Base-by-base conservation (phyloP, 2,113 vertebrate genomes). In the Galemys pyrenaicus region DNA sequence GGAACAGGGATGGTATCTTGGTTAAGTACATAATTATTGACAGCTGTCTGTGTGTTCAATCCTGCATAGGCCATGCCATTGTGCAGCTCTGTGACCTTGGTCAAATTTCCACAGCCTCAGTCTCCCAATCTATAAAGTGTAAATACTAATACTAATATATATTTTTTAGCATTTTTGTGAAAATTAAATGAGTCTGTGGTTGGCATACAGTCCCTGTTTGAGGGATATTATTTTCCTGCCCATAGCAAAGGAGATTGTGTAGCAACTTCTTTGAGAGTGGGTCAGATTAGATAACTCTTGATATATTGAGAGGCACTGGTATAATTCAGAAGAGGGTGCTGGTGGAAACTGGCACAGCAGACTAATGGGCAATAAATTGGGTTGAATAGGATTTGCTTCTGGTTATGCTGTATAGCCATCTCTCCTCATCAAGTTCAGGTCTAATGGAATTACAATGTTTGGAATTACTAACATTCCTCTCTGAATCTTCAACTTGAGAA, bases 11-110 rank as follows among this genome's bases (percentile, higher is more conserved):
- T n/a, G 22, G 19, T 30, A 44, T 86, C 39, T 58, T 74, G 28
- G 19, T 87, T 87, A 54, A 82, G 13, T 13, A 84, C 28, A 15
- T 74, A 88, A n/a, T 77, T 74, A 15, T 83, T 46, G 20, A 5
- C 44, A 74, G 39, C 37, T 64, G 41, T 39, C 17, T 74, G 32
- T 4, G 37, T 4, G 11, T 89, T 94, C 30, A 81, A 83, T 83
- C 32, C 41, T 96, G n/a, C 2, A 19, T 6, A 20, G 51, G 10
- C 44, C 20, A 51, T 78, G 65, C n/a, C 19, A 17, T 39, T 83
- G 62, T 86, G 19, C 60, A 62, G 68, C 13, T 93, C 51, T 93
- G 17, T 89, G 67, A 93, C n/a, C 62, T 94, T 77, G 74, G 49
- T 28, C 58, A 71, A 70, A 84, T 90, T 62, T 79, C 30, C 41